A percentile compares a stretch with the other conserved stretches of the same genome.
Evolutionary conservation across 2,888 invertebrate species (phyloP).

Genomic region (Operophtera brumata): DNA sequence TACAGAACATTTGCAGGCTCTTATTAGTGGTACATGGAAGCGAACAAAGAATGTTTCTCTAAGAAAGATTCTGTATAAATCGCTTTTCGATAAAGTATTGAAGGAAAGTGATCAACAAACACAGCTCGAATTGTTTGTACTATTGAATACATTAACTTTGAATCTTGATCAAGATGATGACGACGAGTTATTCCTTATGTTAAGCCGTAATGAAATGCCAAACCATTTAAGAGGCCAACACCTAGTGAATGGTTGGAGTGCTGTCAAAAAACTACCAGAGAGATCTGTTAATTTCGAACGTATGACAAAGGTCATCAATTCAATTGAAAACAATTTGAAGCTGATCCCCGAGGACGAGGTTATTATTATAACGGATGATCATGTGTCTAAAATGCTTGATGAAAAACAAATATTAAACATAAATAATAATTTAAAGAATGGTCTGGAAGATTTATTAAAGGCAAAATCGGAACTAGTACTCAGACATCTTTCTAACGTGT

Average conservation of each 20-base stretch:
- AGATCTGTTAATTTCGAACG: slow-evolving; percentile 10
- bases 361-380: slow-evolving; percentile 11
- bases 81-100: slow-evolving; percentile 41
- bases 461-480: slow-evolving; percentile 21
- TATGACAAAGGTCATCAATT: slow-evolving; percentile 5
- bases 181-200: slow-evolving; percentile 41
- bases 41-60: slow-evolving; percentile 52
- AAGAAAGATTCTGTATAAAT: slow-evolving; percentile 46
- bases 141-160: slow-evolving; percentile 44
- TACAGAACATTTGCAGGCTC: slow-evolving; percentile 39
- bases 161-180: slow-evolving; percentile 50
- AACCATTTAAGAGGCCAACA: slow-evolving; percentile 6
- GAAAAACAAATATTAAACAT: slow-evolving; percentile 12
- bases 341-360: slow-evolving; percentile 11
- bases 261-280: slow-evolving; percentile 17
- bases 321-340: slow-evolving; percentile 1
- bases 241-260: slow-evolving; percentile 27
- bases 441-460: background rate
- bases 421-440: background rate
- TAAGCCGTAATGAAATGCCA: slow-evolving; percentile 15
- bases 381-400: slow-evolving; percentile 16
- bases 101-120: slow-evolving; percentile 7
- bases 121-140: slow-evolving; percentile 43
- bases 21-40: slow-evolving; percentile 46
- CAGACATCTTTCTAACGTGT: slow-evolving; percentile 10